A percentile compares a stretch with the other conserved stretches of the same genome.
Conservation (phyloP, 2,888 invertebrate genomes). For the Chelonus formosanus region DNA sequence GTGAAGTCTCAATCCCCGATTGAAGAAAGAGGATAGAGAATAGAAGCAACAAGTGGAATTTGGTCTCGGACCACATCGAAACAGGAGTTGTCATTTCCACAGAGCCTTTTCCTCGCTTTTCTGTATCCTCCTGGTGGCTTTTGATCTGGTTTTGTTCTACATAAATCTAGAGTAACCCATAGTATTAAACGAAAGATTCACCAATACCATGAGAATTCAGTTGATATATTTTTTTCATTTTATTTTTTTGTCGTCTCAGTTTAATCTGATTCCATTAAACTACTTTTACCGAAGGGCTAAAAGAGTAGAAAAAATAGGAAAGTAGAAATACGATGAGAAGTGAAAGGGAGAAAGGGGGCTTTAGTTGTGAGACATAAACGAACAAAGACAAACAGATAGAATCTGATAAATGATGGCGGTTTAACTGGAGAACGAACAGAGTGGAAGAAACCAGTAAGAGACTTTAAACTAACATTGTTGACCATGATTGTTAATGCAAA, state of each 20-base stretch:
- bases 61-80: slow-evolving; percentile 33
- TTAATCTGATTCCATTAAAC: slow-evolving; percentile 48
- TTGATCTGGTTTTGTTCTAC: no score
- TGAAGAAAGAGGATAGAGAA: slow-evolving; percentile 40
- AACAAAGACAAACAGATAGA: slow-evolving; percentile 33
- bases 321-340: neutral
- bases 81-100: slow-evolving; percentile 4
- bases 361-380: slow-evolving; percentile 14
- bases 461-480: slow-evolving; percentile 16
- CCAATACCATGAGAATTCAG: slow-evolving; percentile 1
- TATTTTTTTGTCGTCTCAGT: slow-evolving; percentile 29
- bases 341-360: neutral
- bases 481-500: slow-evolving; percentile 35
- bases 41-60: slow-evolving; percentile 54
- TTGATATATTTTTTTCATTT: slow-evolving; percentile 22
- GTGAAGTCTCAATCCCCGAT: neutral
- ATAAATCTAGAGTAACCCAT: no score
- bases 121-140: neutral
- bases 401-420: slow-evolving; percentile 37
- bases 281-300: slow-evolving; percentile 29
- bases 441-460: slow-evolving; percentile 25
- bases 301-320: neutral
- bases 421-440: neutral
- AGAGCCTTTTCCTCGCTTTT: slow-evolving; percentile 17
- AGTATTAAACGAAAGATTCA: slow-evolving; percentile 1